Evolutionary conservation across 2,888 invertebrate species (phyloP).

Genomic region (Heliconius ethilla): DNA sequence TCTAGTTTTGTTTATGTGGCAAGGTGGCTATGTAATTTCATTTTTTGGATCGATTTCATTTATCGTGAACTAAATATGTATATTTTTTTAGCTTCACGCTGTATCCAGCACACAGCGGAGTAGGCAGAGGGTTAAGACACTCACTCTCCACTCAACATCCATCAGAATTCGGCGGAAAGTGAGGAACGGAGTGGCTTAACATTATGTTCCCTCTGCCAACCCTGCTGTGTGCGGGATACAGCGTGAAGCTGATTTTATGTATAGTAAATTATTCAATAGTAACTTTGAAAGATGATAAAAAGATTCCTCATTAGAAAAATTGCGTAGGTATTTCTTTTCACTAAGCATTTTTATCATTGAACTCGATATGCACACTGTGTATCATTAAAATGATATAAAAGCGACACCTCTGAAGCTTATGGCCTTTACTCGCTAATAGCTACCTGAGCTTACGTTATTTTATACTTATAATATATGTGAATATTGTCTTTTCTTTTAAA

Average conservation of each 20-base stretch:
- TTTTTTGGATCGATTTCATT: neutral
- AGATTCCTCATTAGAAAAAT: constrained; percentile 4
- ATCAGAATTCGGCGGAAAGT: too few relatives aligned
- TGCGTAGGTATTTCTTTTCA: neutral
- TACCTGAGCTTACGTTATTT: neutral
- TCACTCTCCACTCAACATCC: too few relatives aligned
- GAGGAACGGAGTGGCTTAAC: too few relatives aligned
- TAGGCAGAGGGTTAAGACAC: too few relatives aligned
- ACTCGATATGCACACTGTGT: constrained; percentile 1
- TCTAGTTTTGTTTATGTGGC: constrained; percentile 4
- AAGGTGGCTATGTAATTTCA: neutral
- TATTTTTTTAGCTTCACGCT: neutral
- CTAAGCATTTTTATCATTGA: constrained; percentile 22
- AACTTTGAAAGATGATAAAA: neutral
- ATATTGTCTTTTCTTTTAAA: neutral
- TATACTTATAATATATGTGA: neutral
- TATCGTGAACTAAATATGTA: neutral
- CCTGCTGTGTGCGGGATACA: too few relatives aligned
- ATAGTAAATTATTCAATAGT: too few relatives aligned
- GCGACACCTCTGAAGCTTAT: constrained; percentile 1
- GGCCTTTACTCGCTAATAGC: constrained; percentile 7
- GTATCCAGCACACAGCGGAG: too few relatives aligned
- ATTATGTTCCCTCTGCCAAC: too few relatives aligned
- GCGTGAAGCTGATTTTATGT: too few relatives aligned
- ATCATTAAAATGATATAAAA: constrained; percentile 20